Conservation (phyloP, 2,113 vertebrate genomes). For the Dasyornis broadbenti region DNA sequence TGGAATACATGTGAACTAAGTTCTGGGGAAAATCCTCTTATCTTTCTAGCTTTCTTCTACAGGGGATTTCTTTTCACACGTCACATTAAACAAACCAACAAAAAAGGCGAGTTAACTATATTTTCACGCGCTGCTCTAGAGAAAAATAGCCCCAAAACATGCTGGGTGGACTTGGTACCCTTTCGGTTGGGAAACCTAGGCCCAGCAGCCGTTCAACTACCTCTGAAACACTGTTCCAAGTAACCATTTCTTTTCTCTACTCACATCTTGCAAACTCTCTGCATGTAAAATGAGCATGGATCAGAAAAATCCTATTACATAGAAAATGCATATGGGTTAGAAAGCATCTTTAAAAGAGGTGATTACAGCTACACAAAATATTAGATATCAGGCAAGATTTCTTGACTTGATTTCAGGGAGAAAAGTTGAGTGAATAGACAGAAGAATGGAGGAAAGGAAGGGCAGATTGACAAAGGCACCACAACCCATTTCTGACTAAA, state of each 20-base stretch:
- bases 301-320: background rate
- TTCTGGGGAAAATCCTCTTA: background rate
- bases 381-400: background rate
- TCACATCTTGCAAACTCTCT: background rate
- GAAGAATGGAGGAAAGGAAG: background rate
- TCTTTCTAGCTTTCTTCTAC: background rate
- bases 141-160: background rate
- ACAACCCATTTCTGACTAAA: background rate
- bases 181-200: background rate
- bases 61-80: background rate
- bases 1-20: background rate
- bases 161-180: background rate
- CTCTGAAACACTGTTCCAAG: background rate
- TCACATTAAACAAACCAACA: too few relatives aligned
- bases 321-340: background rate
- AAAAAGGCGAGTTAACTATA: background rate
- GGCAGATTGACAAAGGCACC: background rate
- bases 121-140: background rate
- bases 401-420: background rate
- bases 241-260: background rate
- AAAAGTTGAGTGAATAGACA: background rate
- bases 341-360: background rate
- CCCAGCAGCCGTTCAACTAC: background rate
- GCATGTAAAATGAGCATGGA: background rate
- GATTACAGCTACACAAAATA: background rate